These are phyloP conservation scores for Manacus vitellinus DNA, from an alignment of 2,113 vertebrate genomes.

Conservation along the genomic window DNA sequence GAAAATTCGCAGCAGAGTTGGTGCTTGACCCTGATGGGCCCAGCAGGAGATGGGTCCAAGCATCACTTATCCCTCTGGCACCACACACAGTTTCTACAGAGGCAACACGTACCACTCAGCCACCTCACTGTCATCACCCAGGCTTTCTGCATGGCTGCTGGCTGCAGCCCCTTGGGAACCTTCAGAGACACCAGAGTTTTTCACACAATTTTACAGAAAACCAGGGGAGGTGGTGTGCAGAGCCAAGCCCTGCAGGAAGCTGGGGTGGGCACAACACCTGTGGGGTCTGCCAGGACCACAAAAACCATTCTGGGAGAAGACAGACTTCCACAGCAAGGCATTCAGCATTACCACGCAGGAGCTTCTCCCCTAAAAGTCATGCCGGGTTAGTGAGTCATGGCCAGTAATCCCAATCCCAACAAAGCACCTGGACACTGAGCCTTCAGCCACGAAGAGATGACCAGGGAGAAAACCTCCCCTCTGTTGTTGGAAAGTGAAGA, in stretches of 20 bases:
- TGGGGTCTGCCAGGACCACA: background rate
- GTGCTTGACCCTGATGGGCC: background rate
- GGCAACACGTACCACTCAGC: fast-evolving
- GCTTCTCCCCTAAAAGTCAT: background rate
- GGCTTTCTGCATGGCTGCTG: fast-evolving
- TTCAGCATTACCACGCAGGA: background rate
- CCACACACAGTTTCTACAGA: background rate
- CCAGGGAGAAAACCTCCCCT: background rate
- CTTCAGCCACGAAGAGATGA: fast-evolving
- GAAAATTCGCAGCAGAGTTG: background rate
- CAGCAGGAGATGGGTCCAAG: background rate
- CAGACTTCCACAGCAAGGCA: fast-evolving
- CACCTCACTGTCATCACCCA: background rate
- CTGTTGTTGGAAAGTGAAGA: fast-evolving
- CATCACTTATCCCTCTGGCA: background rate
- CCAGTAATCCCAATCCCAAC: fast-evolving
- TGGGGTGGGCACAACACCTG: fast-evolving
- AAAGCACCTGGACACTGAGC: background rate
- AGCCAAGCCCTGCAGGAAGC: background rate
- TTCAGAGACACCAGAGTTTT: background rate
- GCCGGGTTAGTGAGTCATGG: fast-evolving
- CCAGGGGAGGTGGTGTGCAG: background rate
- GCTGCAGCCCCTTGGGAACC: background rate
- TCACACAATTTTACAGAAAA: background rate
- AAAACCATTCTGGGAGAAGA: fast-evolving